Conservation (phyloP, 2,797 vertebrate genomes). For the Hydrolagus colliei region DNA sequence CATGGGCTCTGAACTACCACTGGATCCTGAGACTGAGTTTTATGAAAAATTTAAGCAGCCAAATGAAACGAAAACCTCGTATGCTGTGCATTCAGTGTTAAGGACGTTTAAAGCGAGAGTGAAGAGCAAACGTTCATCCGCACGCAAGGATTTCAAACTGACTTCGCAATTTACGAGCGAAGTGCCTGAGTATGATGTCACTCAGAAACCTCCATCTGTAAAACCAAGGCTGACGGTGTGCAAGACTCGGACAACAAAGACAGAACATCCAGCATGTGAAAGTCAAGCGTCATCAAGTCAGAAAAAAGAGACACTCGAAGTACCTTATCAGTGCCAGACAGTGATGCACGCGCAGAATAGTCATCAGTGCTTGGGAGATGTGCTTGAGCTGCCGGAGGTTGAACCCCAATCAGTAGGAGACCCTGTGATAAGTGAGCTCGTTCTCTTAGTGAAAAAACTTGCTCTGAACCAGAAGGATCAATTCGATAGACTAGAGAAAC, state of each 20-base stretch:
- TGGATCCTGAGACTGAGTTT: conserved; percentile 40
- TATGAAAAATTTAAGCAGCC: conserved; percentile 35
- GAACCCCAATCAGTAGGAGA: neutral
- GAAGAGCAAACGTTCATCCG: conserved; percentile 35
- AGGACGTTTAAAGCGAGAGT: conserved; percentile 35
- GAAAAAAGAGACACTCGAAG: neutral
- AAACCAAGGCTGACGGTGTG: conserved; percentile 35
- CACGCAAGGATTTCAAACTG: conserved; percentile 38
- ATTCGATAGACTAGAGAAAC: conserved; percentile 16
- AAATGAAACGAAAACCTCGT: conserved; percentile 38
- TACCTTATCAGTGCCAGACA: neutral
- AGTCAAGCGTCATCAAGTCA: neutral
- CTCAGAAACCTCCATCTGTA: conserved; percentile 34
- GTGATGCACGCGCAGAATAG: neutral
- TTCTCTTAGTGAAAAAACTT: conserved; percentile 19
- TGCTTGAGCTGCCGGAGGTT: neutral
- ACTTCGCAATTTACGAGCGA: conserved; percentile 38
- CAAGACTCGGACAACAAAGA: conserved; percentile 37
- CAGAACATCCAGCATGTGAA: neutral
- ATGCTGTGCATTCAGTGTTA: conserved; percentile 39
- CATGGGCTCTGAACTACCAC: conserved; percentile 34
- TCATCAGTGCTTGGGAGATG: neutral
- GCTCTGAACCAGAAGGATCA: conserved; percentile 24
- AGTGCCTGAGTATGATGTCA: conserved; percentile 37
- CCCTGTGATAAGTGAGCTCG: neutral